phyloP scores from a whole-genome alignment of 2,888 invertebrate genomes.

The Allolobophora icterica region DNA sequence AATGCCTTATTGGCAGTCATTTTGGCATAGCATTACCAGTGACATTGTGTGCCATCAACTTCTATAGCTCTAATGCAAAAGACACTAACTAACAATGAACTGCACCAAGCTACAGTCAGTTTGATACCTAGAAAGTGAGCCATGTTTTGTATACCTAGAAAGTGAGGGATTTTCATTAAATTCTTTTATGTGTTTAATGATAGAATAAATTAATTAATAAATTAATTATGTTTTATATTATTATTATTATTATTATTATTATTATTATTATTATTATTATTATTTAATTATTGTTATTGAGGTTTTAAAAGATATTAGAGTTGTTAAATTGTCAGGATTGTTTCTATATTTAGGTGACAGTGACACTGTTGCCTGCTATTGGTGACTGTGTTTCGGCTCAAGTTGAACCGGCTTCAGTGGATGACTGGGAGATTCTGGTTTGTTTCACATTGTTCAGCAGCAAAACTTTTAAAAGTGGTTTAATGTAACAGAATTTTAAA shows the following conservation, averaged over 20 bases:
- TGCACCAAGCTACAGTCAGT: no score
- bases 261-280: no score
- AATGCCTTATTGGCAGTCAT: background rate
- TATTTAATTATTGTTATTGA: background rate
- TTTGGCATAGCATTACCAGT: background rate
- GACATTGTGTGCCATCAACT: background rate
- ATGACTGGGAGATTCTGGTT: constrained; percentile 81
- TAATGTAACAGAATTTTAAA: background rate
- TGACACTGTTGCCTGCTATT: constrained; percentile 49
- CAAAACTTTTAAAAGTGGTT: background rate
- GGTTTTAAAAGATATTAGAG: background rate
- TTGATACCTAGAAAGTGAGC: no score
- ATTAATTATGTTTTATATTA: no score
- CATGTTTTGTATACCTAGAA: no score
- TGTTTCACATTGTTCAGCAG: constrained; percentile 4
- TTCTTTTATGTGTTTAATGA: no score
- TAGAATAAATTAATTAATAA: no score
- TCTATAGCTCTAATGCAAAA: no score
- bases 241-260: no score
- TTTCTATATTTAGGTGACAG: constrained; percentile 51
- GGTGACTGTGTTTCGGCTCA: constrained; percentile 49
- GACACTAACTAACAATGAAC: no score
- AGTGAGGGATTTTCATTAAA: no score
- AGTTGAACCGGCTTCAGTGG: constrained; percentile 63
- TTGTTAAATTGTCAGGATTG: background rate